Conservation (phyloP, 2,797 vertebrate genomes). For the Staurois parvus region DNA sequence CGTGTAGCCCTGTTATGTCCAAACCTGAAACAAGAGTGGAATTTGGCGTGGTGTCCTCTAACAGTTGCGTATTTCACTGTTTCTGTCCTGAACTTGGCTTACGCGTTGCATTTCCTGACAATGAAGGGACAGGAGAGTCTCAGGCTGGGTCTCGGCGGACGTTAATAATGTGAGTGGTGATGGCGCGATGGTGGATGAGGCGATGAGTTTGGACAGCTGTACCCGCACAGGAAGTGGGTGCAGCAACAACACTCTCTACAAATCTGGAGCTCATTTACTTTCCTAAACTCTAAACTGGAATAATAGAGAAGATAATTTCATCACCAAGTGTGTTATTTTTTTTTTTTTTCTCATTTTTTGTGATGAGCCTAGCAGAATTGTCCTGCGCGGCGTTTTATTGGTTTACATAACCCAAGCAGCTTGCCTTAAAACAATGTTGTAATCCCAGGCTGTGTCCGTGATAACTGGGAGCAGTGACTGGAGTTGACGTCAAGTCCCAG, state of each 20-base stretch:
- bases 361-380: constrained; percentile 38
- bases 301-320: constrained; percentile 47
- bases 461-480: too few relatives aligned
- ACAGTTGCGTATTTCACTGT: too few relatives aligned
- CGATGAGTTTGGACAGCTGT: constrained; percentile 89
- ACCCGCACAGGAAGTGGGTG: constrained; percentile 85
- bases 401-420: background rate
- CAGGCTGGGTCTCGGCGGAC: constrained; percentile 59
- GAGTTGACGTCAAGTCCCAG: background rate
- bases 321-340: background rate
- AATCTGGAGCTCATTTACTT: constrained; percentile 60
- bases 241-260: constrained; percentile 75
- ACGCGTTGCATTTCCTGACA: constrained; percentile 58
- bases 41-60: too few relatives aligned
- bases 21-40: too few relatives aligned
- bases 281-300: background rate
- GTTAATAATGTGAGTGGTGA: constrained; percentile 77
- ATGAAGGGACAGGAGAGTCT: constrained; percentile 57
- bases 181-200: constrained; percentile 78
- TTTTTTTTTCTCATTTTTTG: background rate
- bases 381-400: constrained; percentile 11
- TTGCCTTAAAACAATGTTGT: background rate
- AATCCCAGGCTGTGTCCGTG: background rate
- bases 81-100: constrained; percentile 22
- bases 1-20: too few relatives aligned